Percentiles rank a stretch among this genome's conserved stretches.
Evolutionary conservation across 2,797 vertebrate species (phyloP).

Genomic region (Chaetodon trifasciatus): DNA sequence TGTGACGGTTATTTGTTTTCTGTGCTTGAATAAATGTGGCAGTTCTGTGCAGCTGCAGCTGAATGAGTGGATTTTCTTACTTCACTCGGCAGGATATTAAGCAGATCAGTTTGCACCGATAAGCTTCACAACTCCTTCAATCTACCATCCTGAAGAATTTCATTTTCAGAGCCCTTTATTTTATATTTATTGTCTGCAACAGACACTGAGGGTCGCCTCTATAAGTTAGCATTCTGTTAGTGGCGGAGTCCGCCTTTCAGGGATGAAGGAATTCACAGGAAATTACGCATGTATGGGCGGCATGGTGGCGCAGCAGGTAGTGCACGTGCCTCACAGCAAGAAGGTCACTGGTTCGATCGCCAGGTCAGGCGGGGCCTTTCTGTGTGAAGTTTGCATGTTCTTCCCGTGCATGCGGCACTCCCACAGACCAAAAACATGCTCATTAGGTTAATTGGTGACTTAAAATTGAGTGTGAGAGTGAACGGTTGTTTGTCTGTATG

Average conservation of each 20-base stretch:
- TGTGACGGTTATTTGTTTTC: constrained; percentile 9
- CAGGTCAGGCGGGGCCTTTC: too few relatives aligned
- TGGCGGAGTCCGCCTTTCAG: background rate
- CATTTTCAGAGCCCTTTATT: background rate
- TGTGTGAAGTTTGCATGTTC: too few relatives aligned
- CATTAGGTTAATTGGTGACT: too few relatives aligned
- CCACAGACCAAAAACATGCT: too few relatives aligned
- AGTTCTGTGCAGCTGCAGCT: background rate
- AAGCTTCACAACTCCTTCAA: background rate
- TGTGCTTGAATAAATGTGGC: background rate
- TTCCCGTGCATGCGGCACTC: too few relatives aligned
- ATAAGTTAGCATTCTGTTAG: background rate
- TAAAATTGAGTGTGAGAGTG: too few relatives aligned
- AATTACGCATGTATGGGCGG: background rate
- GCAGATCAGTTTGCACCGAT: background rate
- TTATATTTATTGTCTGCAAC: background rate
- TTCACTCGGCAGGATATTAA: constrained; percentile 1
- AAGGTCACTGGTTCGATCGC: too few relatives aligned
- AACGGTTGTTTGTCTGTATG: too few relatives aligned
- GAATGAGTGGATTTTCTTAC: background rate
- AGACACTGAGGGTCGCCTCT: background rate
- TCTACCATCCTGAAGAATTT: background rate
- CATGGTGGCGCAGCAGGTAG: too few relatives aligned
- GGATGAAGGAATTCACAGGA: background rate
- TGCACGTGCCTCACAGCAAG: too few relatives aligned